These are phyloP conservation scores for Nowickia ferox DNA, from an alignment of 2,888 invertebrate species.

Conservation along the genomic window DNA sequence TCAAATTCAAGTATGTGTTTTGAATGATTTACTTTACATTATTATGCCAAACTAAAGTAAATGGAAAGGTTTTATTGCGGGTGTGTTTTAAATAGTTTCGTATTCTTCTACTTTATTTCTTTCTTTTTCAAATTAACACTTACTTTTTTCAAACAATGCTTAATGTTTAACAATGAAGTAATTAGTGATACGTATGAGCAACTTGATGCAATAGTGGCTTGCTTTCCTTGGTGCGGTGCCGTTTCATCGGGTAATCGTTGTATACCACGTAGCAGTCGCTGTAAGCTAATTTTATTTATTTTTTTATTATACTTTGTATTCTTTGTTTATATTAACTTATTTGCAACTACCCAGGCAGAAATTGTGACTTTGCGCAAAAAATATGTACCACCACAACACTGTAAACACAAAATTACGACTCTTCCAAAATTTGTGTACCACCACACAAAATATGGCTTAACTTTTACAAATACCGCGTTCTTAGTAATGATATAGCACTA, in stretches of 20 bases:
- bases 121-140: slow-evolving; percentile 45
- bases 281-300: slow-evolving; percentile 83
- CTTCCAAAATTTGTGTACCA: no score
- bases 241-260: slow-evolving; percentile 86
- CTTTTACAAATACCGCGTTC: no score
- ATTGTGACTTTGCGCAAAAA: no score
- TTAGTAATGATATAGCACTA: no score
- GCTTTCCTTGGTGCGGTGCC: slow-evolving; percentile 89
- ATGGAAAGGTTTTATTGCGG: slow-evolving; percentile 63
- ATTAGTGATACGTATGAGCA: slow-evolving; percentile 88
- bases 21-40: slow-evolving; percentile 37
- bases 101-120: slow-evolving; percentile 38
- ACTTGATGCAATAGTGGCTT: slow-evolving; percentile 89
- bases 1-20: slow-evolving; percentile 87
- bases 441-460: no score
- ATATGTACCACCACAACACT: no score
- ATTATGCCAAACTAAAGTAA: slow-evolving; percentile 48
- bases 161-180: slow-evolving; percentile 75
- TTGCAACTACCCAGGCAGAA: no score
- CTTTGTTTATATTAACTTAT: background rate
- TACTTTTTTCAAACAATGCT: slow-evolving; percentile 46
- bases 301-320: slow-evolving; percentile 7
- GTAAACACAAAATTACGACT: no score
- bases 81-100: slow-evolving; percentile 69
- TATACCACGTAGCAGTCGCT: slow-evolving; percentile 86